Evolutionary conservation across 2,888 invertebrate genomes (phyloP).

Genomic region (Orthosia gothica): DNA sequence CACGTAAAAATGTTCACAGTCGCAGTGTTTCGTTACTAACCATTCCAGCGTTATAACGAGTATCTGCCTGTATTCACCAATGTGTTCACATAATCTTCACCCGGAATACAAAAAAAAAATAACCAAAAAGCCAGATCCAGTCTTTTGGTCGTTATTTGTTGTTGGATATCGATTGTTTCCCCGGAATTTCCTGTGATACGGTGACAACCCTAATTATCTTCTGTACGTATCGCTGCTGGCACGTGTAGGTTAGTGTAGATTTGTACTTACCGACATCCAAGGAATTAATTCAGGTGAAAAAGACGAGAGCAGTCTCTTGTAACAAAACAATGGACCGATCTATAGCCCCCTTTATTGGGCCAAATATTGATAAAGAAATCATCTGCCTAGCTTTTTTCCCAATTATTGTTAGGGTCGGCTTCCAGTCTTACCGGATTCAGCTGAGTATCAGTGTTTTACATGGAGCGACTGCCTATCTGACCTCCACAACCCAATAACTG

Average conservation of each 20-base stretch:
- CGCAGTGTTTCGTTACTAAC: constrained; percentile 4
- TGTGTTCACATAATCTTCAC: not conserved
- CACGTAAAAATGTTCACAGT: not conserved
- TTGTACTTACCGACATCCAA: not conserved
- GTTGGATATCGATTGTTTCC: constrained; percentile 18
- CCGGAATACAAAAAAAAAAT: constrained; percentile 27
- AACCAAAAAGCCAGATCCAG: not conserved
- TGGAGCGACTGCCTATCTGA: too few species aligned
- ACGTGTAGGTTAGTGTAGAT: not conserved
- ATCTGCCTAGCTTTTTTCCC: too few species aligned
- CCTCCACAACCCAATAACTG: too few species aligned
- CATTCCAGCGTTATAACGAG: constrained; percentile 8
- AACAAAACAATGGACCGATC: not conserved
- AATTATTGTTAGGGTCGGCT: too few species aligned
- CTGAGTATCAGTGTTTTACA: too few species aligned
- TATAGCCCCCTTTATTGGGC: not conserved
- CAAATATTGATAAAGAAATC: not conserved
- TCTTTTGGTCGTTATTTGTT: constrained; percentile 8
- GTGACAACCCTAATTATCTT: constrained; percentile 33
- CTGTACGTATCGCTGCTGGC: not conserved
- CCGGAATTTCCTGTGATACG: not conserved
- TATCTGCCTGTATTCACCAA: not conserved
- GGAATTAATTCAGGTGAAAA: constrained; percentile 6
- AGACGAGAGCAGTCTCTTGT: not conserved
- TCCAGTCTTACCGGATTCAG: too few species aligned